Percentiles rank a stretch among this genome's conserved stretches.
phyloP scores from a whole-genome alignment of 2,113 vertebrate species.

The Dinomys branickii region DNA sequence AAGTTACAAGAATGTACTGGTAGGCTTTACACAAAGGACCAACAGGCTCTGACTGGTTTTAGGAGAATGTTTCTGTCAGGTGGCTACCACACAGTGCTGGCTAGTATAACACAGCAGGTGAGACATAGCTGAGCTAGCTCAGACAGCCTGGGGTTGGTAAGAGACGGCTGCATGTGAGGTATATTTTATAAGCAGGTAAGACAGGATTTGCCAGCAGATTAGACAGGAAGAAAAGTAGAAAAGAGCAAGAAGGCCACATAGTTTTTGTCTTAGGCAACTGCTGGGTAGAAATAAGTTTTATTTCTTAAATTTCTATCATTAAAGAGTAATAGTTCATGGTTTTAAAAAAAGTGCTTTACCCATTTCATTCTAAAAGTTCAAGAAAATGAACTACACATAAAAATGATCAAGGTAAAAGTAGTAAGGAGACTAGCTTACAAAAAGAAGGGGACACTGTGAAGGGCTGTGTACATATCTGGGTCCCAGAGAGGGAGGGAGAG shows the following conservation, averaged over 20 bases:
- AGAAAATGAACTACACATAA: slow-evolving; percentile 6
- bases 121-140: too few relatives aligned
- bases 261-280: background rate
- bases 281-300: background rate
- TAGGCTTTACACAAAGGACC: background rate
- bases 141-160: background rate
- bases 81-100: background rate
- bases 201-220: background rate
- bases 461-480: background rate
- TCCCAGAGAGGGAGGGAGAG: background rate
- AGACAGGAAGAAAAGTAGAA: background rate
- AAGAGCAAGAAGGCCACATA: background rate
- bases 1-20: background rate
- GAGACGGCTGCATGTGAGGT: background rate
- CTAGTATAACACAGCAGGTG: background rate
- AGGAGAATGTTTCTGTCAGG: background rate
- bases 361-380: background rate
- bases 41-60: background rate
- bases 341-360: background rate
- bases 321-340: background rate
- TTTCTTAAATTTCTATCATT: background rate
- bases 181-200: background rate
- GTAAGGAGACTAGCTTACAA: background rate
- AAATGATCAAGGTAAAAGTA: slow-evolving; percentile 26
- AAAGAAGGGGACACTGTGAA: background rate